phyloP scores from a whole-genome alignment of 2,113 vertebrate species.

The Plotosus lineatus region DNA sequence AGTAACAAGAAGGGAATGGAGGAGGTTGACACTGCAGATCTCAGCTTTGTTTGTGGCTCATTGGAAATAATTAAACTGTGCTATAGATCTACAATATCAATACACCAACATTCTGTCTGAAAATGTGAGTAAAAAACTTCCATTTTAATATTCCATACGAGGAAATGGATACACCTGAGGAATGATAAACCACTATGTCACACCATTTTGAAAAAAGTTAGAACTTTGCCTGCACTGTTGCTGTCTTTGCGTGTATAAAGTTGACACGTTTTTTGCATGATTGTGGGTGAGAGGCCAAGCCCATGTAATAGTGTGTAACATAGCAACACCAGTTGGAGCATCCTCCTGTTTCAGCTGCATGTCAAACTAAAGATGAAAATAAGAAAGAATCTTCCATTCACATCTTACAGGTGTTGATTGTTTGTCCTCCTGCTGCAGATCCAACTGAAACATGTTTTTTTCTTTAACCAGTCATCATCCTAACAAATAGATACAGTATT shows the following conservation, averaged over 20 bases:
- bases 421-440: not conserved
- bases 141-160: constrained; percentile 1
- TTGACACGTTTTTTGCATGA: constrained; percentile 45
- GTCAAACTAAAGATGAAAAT: constrained; percentile 33
- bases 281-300: constrained; percentile 42
- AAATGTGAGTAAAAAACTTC: not conserved
- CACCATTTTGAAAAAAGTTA: constrained; percentile 32
- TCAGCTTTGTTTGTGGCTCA: not conserved
- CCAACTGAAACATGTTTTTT: not conserved
- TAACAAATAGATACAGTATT: not conserved
- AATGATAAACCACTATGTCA: not conserved
- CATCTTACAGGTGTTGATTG: constrained; percentile 1
- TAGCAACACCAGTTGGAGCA: constrained; percentile 44
- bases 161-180: not conserved
- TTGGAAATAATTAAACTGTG: not conserved
- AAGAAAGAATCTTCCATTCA: not conserved
- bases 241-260: constrained; percentile 24
- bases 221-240: constrained; percentile 12
- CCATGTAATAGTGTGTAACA: constrained; percentile 46
- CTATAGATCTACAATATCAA: not conserved
- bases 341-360: constrained; percentile 14
- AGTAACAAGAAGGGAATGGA: not conserved
- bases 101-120: not conserved
- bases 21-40: not conserved
- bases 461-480: not conserved